Base-by-base conservation (phyloP, 1,140 invertebrate genomes). In the Stegodyphus mimosarum region DNA sequence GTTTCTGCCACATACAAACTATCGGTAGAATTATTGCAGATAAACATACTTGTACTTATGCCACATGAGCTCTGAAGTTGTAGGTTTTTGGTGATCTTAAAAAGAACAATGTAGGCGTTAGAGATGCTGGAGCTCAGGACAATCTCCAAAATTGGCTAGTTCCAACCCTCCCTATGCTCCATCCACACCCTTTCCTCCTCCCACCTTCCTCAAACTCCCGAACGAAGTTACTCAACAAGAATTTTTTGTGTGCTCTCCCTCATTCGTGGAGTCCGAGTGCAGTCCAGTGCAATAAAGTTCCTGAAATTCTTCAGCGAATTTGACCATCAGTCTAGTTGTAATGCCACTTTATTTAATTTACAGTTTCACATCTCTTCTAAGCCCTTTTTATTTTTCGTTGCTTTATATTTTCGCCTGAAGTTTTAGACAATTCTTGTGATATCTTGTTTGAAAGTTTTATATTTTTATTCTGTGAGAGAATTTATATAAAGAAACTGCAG, bases 131-230 rank as follows among this genome's bases (percentile, higher is more conserved):
- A 49, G 70, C 71, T 64, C 50, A 18, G 71, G 80, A 83, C 80
- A 83, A 49, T 83, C 71, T 33, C 48, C 48, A 53, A 83, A 83
- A 83, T 83, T 83, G 80, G 80, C 17, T 83, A 15, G 80, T 66
- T 66, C 33, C 78, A 60, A 49, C 64, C 78, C 66, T 72, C 55
- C 53, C 50, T 60, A 52, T 66, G 70, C 70, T 74, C 18, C n/a
- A 60, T 73, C 55, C 60, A 83, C 80, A 74, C 80, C 80, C 71
- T 15, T 67, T 70, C 48, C 70, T 67, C 10, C 71, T 15, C 67
- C 7, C 33, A 33, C 33, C 33, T 33, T 3, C 33, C 33, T 33
- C 33, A 33, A 33, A 33, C 33, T 49, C 67, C 13, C 18, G 49
- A 63, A 72, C 48, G 64, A 80, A 72, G 13, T 80, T 71, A 49